These are phyloP conservation scores for Scortum barcoo DNA, from an alignment of 2,113 vertebrate species.

Conservation along the genomic window DNA sequence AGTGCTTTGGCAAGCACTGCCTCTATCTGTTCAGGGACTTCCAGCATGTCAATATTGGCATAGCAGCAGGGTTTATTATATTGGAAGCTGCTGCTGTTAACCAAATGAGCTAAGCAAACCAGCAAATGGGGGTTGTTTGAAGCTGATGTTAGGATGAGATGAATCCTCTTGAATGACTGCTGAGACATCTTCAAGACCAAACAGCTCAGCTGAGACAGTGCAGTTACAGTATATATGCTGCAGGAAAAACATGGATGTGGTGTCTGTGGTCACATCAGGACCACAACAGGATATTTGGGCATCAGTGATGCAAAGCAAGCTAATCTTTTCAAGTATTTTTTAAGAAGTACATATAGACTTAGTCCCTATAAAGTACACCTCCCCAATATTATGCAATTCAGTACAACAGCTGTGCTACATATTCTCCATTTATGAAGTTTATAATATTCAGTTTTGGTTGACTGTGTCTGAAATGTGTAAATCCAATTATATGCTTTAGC, in stretches of 20 bases:
- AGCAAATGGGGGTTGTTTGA: constrained; percentile 62
- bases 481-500: too few species aligned
- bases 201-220: constrained; percentile 26
- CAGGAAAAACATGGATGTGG: not conserved
- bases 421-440: too few species aligned
- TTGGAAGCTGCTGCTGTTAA: constrained; percentile 64
- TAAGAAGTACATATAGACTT: too few species aligned
- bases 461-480: too few species aligned
- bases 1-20: constrained; percentile 65
- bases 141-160: constrained; percentile 56
- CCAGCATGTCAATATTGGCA: constrained; percentile 76
- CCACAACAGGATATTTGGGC: not conserved
- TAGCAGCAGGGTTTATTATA: constrained; percentile 65
- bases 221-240: not conserved
- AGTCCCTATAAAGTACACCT: too few species aligned
- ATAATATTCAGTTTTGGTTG: too few species aligned
- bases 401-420: too few species aligned
- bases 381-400: too few species aligned
- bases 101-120: constrained; percentile 65
- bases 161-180: constrained; percentile 21
- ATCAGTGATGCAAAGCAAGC: not conserved
- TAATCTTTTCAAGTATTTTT: not conserved
- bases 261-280: not conserved
- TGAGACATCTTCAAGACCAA: constrained; percentile 17
- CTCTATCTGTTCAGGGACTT: constrained; percentile 69